Evolutionary conservation across 2,113 vertebrate genomes (phyloP).

Genomic region (Cyanistes caeruleus): DNA sequence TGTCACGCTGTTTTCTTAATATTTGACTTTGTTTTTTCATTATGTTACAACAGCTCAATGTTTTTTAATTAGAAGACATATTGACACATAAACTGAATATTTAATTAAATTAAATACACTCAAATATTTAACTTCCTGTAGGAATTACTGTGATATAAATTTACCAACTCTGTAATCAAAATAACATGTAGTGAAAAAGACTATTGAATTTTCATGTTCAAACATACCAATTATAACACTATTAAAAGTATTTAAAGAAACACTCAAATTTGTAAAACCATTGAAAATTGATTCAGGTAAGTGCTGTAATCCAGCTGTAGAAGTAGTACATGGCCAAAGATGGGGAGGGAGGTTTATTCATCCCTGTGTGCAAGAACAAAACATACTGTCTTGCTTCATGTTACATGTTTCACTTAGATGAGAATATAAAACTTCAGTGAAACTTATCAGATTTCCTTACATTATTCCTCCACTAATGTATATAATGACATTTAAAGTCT

Average conservation of each 20-base stretch:
- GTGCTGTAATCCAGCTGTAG: neutral
- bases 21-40: slow-evolving; percentile 53
- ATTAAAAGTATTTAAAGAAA: neutral
- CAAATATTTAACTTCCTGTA: slow-evolving; percentile 59
- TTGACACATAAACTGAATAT: slow-evolving; percentile 20
- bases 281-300: neutral
- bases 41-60: slow-evolving; percentile 17
- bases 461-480: neutral
- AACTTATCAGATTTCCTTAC: neutral
- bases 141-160: slow-evolving; percentile 17
- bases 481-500: neutral
- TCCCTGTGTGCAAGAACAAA: neutral
- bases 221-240: neutral
- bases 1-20: slow-evolving; percentile 9
- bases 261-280: neutral
- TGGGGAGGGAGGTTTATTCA: neutral
- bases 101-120: slow-evolving; percentile 55
- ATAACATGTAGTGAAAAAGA: neutral
- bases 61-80: slow-evolving; percentile 28
- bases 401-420: neutral
- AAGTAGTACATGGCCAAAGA: neutral
- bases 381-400: neutral
- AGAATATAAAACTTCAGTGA: neutral
- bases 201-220: neutral
- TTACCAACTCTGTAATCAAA: neutral